Base-by-base conservation (phyloP, 2,888 invertebrate species). In the Tethea ocularis region DNA sequence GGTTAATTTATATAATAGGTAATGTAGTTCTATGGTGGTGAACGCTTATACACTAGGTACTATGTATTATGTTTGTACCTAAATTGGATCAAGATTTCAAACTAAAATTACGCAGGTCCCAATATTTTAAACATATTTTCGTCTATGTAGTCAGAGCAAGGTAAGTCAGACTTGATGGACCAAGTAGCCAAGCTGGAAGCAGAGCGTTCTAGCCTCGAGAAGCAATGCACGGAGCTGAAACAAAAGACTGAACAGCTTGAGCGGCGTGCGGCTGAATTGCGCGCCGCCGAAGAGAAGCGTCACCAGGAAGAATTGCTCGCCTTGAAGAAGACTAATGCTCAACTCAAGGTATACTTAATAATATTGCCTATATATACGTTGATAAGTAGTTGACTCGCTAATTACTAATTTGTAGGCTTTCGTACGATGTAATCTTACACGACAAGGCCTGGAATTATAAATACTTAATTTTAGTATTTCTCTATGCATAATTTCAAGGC, bases 241-340 rank as follows among this genome's bases (percentile, higher is more conserved):
- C 93, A 93, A 65, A 93, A 93, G 79, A 96, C 96, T 5, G 97
- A 98, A 71, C 97, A 98, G 81, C 94, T 97, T 41, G 97, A 98
- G 80, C 94, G 97, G 62, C 94, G 97, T 68, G 96, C 96, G 26
- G 95, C 95, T 0, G 98, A 99, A 80, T 93, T 98, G 63, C 93
- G 97, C 17, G 95, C 96, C 56, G 97, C 98, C 0, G 98, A 98
- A 79, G 98, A 98, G 83, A 97, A 97, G 84, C 97, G 98, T 76
- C 97, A 98, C 79, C 95, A 95, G 46, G 99, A 99, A 83, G 99
- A 99, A 87, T 95, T 98, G 57, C 95, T 97, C 56, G 98, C 98
- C 80, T 93, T 98, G 61, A 98, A 98, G 92, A 97, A 98, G 87
- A 98, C 98, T 1, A 99, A 98, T 83, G 96, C 97, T 68, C 98